Percentiles rank a stretch among this genome's conserved stretches.
These are phyloP conservation scores for Tipula unca DNA, from an alignment of 2,888 invertebrate genomes.

Conservation along the genomic window DNA sequence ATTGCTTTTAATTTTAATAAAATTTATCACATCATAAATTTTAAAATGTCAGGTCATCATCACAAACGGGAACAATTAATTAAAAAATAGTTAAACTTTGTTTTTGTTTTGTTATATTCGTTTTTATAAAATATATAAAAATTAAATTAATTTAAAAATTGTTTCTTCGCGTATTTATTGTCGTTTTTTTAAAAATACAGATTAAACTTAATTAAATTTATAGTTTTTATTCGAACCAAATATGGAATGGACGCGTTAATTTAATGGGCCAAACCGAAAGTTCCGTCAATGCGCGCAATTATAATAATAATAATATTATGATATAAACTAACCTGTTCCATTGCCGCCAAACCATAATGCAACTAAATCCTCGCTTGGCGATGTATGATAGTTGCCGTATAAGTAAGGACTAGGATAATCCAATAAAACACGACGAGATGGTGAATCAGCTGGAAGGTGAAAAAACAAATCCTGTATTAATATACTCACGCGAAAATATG, in stretches of 20 bases:
- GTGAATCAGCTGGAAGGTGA: slow-evolving; percentile 37
- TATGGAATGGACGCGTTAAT: too few relatives aligned
- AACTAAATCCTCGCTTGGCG: slow-evolving; percentile 66
- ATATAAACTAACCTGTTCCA: slow-evolving; percentile 43
- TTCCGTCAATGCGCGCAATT: too few relatives aligned
- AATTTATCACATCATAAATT: neutral
- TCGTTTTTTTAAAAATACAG: neutral
- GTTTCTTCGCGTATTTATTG: neutral
- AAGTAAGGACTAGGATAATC: slow-evolving; percentile 42
- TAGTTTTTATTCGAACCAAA: neutral
- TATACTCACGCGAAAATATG: neutral
- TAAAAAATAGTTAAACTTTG: neutral
- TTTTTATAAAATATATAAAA: too few relatives aligned
- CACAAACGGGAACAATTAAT: neutral
- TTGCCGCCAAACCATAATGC: slow-evolving; percentile 65
- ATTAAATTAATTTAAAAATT: neutral
- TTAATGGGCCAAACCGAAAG: neutral
- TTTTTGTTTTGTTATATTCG: neutral
- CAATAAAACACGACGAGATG: slow-evolving; percentile 41
- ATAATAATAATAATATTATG: neutral
- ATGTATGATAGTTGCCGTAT: slow-evolving; percentile 43
- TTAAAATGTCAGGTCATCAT: neutral
- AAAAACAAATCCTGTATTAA: neutral
- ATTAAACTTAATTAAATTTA: neutral
- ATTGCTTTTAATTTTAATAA: neutral